Conservation (phyloP, 2,113 vertebrate genomes). For the Rana temporaria region DNA sequence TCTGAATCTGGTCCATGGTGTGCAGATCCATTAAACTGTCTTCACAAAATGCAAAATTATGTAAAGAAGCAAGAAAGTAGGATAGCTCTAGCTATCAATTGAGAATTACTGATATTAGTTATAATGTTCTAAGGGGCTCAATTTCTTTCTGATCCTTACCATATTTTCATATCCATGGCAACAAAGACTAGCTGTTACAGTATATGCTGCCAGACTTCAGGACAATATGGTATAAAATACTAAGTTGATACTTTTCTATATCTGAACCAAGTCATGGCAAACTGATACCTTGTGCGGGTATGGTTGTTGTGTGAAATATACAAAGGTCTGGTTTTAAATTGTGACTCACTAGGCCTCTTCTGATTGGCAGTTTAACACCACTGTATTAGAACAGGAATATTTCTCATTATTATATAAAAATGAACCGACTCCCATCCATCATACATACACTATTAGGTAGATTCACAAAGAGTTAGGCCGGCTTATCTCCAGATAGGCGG, state of each 20-base stretch:
- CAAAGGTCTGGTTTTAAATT: too few relatives aligned
- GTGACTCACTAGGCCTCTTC: too few relatives aligned
- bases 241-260: not conserved
- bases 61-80: slow-evolving; percentile 52
- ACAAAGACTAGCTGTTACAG: slow-evolving; percentile 6
- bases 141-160: slow-evolving; percentile 21
- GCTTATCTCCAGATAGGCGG: too few relatives aligned
- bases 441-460: too few relatives aligned
- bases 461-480: too few relatives aligned
- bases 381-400: too few relatives aligned
- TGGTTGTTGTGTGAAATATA: too few relatives aligned
- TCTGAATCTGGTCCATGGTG: not conserved
- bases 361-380: too few relatives aligned
- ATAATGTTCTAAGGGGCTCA: not conserved
- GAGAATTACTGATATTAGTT: slow-evolving; percentile 19
- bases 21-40: not conserved
- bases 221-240: not conserved
- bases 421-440: too few relatives aligned
- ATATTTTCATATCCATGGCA: slow-evolving; percentile 21
- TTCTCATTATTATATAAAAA: too few relatives aligned
- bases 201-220: not conserved
- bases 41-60: slow-evolving; percentile 52
- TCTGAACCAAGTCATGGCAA: not conserved
- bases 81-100: slow-evolving; percentile 22
- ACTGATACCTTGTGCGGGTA: too few relatives aligned